phyloP scores from a whole-genome alignment of 2,113 vertebrate genomes.

The Sylvia atricapilla region DNA sequence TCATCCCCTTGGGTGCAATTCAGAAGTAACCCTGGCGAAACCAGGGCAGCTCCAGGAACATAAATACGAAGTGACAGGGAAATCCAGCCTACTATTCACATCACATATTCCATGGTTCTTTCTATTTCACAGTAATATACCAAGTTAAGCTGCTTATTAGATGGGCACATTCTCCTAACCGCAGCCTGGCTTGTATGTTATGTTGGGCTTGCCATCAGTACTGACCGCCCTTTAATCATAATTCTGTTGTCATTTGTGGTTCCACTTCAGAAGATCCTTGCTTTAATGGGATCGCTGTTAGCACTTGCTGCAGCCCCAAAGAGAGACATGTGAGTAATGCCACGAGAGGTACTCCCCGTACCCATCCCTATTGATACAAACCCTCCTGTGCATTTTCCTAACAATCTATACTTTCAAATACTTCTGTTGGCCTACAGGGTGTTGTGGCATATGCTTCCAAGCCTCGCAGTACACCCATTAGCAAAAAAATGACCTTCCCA shows the following conservation, averaged over 20 bases:
- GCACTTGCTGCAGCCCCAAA: neutral
- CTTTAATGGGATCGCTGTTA: neutral
- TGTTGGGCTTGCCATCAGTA: neutral
- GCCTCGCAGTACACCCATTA: neutral
- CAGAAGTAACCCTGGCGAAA: neutral
- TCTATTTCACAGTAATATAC: conserved; percentile 14
- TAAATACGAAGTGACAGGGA: neutral
- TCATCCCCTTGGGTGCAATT: neutral
- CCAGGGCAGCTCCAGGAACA: neutral
- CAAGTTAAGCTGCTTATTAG: conserved; percentile 45
- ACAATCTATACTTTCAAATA: neutral
- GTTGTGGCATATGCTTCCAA: neutral
- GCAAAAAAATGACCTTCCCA: neutral
- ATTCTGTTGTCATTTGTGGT: conserved; percentile 34
- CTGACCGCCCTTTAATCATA: conserved; percentile 5
- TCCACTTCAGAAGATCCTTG: neutral
- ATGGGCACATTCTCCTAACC: conserved; percentile 13
- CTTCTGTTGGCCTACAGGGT: neutral
- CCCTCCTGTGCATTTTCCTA: neutral
- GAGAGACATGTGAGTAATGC: neutral
- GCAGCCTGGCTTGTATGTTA: neutral
- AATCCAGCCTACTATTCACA: conserved; percentile 9
- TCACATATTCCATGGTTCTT: conserved; percentile 39
- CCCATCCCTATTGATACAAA: neutral
- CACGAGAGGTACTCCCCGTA: neutral